Evolutionary conservation across 2,797 vertebrate species (phyloP), one percentile per base, ranked within the genome.

Genomic region (Galago senegalensis): DNA sequence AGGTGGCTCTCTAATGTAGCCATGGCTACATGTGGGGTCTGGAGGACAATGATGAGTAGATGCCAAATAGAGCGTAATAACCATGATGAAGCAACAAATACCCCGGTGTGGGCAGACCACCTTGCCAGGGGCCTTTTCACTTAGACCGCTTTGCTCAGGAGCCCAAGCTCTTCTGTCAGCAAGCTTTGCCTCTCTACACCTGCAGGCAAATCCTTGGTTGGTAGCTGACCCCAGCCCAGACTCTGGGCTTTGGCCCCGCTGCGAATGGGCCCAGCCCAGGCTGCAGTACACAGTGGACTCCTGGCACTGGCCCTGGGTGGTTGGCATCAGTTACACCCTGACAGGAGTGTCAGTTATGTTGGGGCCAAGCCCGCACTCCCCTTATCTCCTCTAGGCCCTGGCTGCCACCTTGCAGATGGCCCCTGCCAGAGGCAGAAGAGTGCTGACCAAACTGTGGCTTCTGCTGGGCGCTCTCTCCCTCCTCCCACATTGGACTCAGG

Each of bases 271-370:
- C 82, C 76, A 79, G 77, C 82, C 5, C 16, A 21, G 46, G 77
- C 88, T 95, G 88, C 61, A 86, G 65, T 23, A 63, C 69, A 72
- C 79, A 23, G 60, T 53, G 60, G 89, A 80, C 83, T 94, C 87
- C 80, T 84, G 97, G 84, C 76, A 43, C 49, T 7, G 53, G 90
- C 23, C 46, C 13, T 23, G 56, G 60, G 60, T 37, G 27, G 69
- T 56, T 90, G 95, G 95, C 93, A 70, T 72, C 6, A 0, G 86
- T 88, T 80, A n/a, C 18, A 76, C 75, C 27, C 69, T 27, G 20
- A 89, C 43, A 65, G 91, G 85, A 76, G 70, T 65, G 70, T 92
- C 85, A 85, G 72, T 82, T 82, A 82, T 1, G 0, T 8, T 21
- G 49, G 53, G 89, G 84, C 70, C 72, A 60, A 67, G 89, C 37